phyloP scores from a whole-genome alignment of 1,140 invertebrate genomes.

The Limonius californicus region DNA sequence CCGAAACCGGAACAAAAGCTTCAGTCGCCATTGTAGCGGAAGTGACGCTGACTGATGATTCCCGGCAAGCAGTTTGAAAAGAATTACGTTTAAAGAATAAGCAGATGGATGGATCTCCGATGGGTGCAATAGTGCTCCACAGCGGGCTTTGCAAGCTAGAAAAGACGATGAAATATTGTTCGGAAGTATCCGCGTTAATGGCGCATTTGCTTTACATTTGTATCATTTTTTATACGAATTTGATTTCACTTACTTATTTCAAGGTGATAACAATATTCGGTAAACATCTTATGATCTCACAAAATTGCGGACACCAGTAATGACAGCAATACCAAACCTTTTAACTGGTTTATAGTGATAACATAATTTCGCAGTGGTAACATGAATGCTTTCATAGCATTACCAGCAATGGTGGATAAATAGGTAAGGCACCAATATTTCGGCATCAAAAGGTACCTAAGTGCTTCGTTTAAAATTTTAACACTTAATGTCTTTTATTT shows the following conservation, averaged over 20 bases:
- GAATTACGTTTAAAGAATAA: conserved; percentile 37
- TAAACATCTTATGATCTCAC: too few relatives aligned
- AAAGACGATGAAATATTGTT: conserved; percentile 13
- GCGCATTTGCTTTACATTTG: conserved; percentile 18
- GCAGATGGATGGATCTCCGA: conserved; percentile 39
- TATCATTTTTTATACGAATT: conserved; percentile 17
- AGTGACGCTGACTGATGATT: conserved; percentile 44
- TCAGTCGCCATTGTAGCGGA: conserved; percentile 39
- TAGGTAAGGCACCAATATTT: too few relatives aligned
- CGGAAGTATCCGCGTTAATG: conserved; percentile 11
- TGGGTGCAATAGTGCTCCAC: conserved; percentile 28
- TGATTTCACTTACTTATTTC: neutral
- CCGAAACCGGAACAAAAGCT: conserved; percentile 34
- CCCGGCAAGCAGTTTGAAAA: conserved; percentile 35
- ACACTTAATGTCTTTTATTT: too few relatives aligned
- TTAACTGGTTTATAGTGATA: too few relatives aligned
- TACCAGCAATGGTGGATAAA: too few relatives aligned
- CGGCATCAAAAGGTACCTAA: too few relatives aligned
- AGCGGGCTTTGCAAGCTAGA: conserved; percentile 20
- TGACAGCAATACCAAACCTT: too few relatives aligned
- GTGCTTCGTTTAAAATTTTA: too few relatives aligned
- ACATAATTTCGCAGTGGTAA: too few relatives aligned
- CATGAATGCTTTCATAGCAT: too few relatives aligned
- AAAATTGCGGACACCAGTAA: too few relatives aligned
- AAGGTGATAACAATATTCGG: neutral